Base-by-base conservation (phyloP, 1,140 invertebrate genomes). In the Rhopalosiphum maidis region DNA sequence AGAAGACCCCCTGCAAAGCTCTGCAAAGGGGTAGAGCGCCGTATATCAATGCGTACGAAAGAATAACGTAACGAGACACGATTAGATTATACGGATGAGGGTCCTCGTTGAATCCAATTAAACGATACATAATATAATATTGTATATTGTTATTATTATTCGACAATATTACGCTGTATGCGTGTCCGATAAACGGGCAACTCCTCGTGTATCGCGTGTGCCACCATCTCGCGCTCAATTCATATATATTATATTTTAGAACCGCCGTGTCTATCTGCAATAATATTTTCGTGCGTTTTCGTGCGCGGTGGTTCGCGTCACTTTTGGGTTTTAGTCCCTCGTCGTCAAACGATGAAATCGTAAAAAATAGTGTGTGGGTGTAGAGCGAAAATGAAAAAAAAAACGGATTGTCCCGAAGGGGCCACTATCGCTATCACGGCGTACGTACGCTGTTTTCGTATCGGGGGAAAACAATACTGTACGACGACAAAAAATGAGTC, bases 1-100 rank as follows among this genome's bases (percentile, higher is more conserved):
- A 87, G 4, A 86, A 41, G 83, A 46, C 41, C 85, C n/a, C 85
- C 41, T 6, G 30, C 11, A 15, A 51, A 22, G 25, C 25, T 5
- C 35, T 21, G 51, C 51, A 37, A 89, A 89, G 48, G 88, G 88
- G 41, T n/a, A 55, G 43, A 25, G 51, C 0, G 21, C 6, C 30
- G 60, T 54, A 30, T 43, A 60, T 77, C 35, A 51, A 35, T 30
- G 30, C 15, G 3, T 22, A 43, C 43, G 51, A 55, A 51, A 91
- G n/a, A 91, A 91, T 46, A 91, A 92, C 77, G 35, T 41, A 83
- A 92, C 91, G 91, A 92, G 68, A 92, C 91, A 48, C 91, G 51
- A 92, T 92, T 92, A 37, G 91, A 92, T 92, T 83, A 91, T 5
- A 25, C 90, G 55, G 30, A 90, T 43, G 60, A 35, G 68, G 77